Evolutionary conservation across 2,113 vertebrate species (phyloP), one percentile per base, ranked within the genome.

Genomic region (Oenanthe melanoleuca): DNA sequence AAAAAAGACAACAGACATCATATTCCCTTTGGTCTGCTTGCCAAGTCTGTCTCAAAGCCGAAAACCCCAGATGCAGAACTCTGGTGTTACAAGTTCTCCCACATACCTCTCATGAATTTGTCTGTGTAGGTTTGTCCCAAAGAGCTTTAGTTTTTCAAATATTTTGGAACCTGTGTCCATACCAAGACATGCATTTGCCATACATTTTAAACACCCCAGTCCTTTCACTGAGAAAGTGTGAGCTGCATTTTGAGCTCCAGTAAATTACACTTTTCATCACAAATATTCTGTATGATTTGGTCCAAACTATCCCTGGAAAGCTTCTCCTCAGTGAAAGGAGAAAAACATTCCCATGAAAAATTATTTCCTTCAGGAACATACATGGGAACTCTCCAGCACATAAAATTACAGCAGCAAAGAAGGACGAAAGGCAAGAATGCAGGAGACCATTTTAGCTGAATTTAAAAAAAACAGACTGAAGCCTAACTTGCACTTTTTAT

Each of bases 291-390:
- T 42, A 56, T 56, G 1, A 74, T 80, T 94, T 92, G 72, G 94
- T 93, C 83, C 78, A 93, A 93, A 81, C 80, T 60, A 91, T 55
- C 80, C 49, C 89, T 81, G 73, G 78, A 95, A 96, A 92, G 61
- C 49, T 79, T 44, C n/a, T 92, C 33, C 47, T 84, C 0, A 0
- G 61, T 84, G 80, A 95, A 93, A 93, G 61, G 49, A 87, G n/a
- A 92, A 94, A 94, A 92, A 91, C 53, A 74, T 60, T 84, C 60
- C 44, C 65, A 71, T 84, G 72, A 95, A 96, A 95, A 95, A 92
- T 79, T 75, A 86, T 84, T 96, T 92, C 93, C 91, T 94, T 61
- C 61, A 81, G 72, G 80, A 95, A 91, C 73, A 89, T 74, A 88
- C 79, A 80, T 60, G 83, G 61, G 86, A 92, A 90, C 56, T 86